Percentiles rank a stretch among this genome's conserved stretches.
These are phyloP conservation scores for Heliconius hermathena DNA, from an alignment of 1,140 invertebrate genomes.

Conservation along the genomic window DNA sequence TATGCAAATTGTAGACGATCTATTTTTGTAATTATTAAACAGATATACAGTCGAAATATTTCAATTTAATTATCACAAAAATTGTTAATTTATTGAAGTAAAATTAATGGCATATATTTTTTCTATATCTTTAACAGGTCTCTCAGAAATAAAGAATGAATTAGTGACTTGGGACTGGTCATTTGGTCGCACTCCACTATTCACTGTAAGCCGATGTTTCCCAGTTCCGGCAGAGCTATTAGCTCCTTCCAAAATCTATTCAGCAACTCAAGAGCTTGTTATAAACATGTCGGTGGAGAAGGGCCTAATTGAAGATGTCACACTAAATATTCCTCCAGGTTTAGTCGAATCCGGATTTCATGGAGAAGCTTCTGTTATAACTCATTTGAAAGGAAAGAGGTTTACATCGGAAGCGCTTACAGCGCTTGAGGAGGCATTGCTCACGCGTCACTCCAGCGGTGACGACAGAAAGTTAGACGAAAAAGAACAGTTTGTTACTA, in stretches of 20 bases:
- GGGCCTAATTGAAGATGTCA: conserved; percentile 77
- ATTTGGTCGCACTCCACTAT: conserved; percentile 93
- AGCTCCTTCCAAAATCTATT: conserved; percentile 64
- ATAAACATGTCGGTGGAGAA: conserved; percentile 79
- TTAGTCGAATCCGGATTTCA: conserved; percentile 78
- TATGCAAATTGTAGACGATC: too few species aligned
- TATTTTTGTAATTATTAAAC: too few species aligned
- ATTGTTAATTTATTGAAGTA: too few species aligned
- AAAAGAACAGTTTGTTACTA: conserved; percentile 80
- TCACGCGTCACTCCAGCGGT: conserved; percentile 62
- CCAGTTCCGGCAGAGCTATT: conserved; percentile 72
- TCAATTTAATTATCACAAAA: too few species aligned
- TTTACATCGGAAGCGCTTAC: conserved; percentile 77
- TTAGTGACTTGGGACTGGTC: conserved; percentile 93
- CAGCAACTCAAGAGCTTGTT: conserved; percentile 71
- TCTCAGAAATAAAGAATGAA: conserved; percentile 84
- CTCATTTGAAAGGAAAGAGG: conserved; percentile 76
- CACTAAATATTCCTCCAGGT: conserved; percentile 76
- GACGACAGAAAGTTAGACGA: conserved; percentile 73
- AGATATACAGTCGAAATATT: neutral
- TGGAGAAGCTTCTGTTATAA: conserved; percentile 78
- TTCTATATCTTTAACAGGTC: conserved; percentile 76
- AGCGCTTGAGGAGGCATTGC: conserved; percentile 75
- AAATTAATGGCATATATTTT: too few species aligned
- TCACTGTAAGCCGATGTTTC: conserved; percentile 84